Evolutionary conservation across 2,113 vertebrate genomes (phyloP).

Genomic region (Pyrgilauda ruficollis): DNA sequence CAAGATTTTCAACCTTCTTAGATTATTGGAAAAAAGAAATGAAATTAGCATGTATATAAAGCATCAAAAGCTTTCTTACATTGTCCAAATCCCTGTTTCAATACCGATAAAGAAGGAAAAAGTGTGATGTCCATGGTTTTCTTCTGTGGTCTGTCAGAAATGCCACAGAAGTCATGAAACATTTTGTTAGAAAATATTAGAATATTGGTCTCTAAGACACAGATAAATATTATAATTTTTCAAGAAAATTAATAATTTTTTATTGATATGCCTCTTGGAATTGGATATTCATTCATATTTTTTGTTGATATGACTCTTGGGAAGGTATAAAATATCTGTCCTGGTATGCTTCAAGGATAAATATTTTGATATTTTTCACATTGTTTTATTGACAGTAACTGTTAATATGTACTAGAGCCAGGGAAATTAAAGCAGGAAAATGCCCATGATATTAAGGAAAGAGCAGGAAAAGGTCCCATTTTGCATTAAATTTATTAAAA

Average conservation of each 20-base stretch:
- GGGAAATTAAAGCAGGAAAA: not conserved
- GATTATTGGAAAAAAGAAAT: not conserved
- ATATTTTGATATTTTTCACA: not conserved
- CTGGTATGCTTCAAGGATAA: not conserved
- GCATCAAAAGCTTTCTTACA: not conserved
- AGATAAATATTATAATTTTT: not conserved
- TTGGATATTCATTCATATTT: too few species aligned
- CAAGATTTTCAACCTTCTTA: not conserved
- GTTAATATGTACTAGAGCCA: not conserved
- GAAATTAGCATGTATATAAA: not conserved
- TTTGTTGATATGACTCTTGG: not conserved
- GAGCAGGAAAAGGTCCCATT: not conserved
- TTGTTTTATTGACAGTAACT: not conserved
- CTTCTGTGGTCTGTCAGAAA: not conserved
- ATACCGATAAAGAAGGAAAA: not conserved
- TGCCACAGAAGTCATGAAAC: not conserved
- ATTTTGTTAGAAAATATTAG: not conserved
- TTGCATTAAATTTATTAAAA: not conserved
- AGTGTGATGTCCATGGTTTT: not conserved
- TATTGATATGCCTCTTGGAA: not conserved
- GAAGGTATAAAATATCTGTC: not conserved
- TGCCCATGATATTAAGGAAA: not conserved
- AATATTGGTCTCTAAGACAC: not conserved
- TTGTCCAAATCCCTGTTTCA: not conserved
- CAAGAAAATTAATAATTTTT: not conserved